These are phyloP conservation scores for Sphaerophoria rueppellii DNA, from an alignment of 2,888 invertebrate genomes.

Conservation along the genomic window DNA sequence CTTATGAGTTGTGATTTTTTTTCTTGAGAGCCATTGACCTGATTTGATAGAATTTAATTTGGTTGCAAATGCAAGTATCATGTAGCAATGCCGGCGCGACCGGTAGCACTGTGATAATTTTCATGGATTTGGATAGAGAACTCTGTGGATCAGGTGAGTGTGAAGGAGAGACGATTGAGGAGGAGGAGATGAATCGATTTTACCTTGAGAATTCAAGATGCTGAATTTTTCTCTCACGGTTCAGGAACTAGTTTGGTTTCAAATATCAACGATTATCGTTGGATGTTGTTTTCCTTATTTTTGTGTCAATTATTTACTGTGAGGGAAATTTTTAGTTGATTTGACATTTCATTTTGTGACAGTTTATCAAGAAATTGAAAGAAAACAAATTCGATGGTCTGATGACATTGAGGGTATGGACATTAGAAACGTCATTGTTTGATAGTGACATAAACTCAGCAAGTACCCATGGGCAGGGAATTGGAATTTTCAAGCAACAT, in stretches of 20 bases:
- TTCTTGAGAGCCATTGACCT: slow-evolving; percentile 42
- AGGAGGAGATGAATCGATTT: not conserved
- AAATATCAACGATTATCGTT: not conserved
- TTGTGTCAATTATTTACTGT: no score
- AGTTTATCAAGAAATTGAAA: no score
- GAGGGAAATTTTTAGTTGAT: no score
- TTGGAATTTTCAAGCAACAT: no score
- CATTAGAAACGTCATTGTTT: no score
- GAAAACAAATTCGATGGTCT: no score
- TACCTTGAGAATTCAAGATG: slow-evolving; percentile 13
- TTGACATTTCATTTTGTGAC: no score
- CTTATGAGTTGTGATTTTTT: slow-evolving; percentile 7
- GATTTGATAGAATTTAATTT: slow-evolving; percentile 53
- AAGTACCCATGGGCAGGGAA: no score
- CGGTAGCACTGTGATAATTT: not conserved
- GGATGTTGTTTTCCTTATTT: not conserved
- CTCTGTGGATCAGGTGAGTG: not conserved
- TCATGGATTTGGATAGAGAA: not conserved
- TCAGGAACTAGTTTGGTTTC: not conserved
- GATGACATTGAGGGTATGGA: no score
- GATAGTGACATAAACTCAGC: no score
- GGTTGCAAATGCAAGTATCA: slow-evolving; percentile 33
- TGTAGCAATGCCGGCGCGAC: not conserved
- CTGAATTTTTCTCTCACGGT: not conserved
- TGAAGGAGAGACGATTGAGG: not conserved